phyloP scores from a whole-genome alignment of 2,888 invertebrate genomes.

The Aphelenchoides bicaudatus region DNA sequence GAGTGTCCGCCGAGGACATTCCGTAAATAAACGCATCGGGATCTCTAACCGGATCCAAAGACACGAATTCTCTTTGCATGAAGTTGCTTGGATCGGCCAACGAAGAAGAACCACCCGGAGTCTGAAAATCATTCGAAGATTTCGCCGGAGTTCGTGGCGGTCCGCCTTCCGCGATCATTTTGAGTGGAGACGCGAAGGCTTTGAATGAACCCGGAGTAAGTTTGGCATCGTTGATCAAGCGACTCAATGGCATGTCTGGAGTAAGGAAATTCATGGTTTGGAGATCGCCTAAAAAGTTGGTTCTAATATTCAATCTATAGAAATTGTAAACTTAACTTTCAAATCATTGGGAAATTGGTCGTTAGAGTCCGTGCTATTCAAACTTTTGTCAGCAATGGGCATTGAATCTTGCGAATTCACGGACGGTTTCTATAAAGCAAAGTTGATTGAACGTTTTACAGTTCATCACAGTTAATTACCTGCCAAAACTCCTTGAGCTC shows the following conservation, averaged over 20 bases:
- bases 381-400: background rate
- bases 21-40: conserved; percentile 22
- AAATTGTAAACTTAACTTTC: conserved; percentile 4
- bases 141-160: conserved; percentile 24
- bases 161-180: conserved; percentile 27
- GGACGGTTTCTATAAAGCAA: conserved; percentile 6
- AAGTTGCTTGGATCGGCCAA: background rate
- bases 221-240: conserved; percentile 13
- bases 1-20: conserved; percentile 16
- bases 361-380: conserved; percentile 12
- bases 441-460: background rate
- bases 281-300: conserved; percentile 11
- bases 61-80: conserved; percentile 25
- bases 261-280: conserved; percentile 13
- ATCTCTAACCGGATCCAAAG: conserved; percentile 30
- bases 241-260: conserved; percentile 14
- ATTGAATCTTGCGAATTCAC: too few relatives aligned
- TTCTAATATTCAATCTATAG: background rate
- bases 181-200: conserved; percentile 30
- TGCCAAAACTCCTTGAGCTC: background rate
- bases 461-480: background rate
- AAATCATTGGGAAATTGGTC: conserved; percentile 12
- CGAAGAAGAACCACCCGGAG: conserved; percentile 1
- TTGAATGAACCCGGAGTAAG: conserved; percentile 17
- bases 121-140: conserved; percentile 17